Evolutionary conservation across 1,140 invertebrate genomes (phyloP).

Genomic region (Drusus annulatus): DNA sequence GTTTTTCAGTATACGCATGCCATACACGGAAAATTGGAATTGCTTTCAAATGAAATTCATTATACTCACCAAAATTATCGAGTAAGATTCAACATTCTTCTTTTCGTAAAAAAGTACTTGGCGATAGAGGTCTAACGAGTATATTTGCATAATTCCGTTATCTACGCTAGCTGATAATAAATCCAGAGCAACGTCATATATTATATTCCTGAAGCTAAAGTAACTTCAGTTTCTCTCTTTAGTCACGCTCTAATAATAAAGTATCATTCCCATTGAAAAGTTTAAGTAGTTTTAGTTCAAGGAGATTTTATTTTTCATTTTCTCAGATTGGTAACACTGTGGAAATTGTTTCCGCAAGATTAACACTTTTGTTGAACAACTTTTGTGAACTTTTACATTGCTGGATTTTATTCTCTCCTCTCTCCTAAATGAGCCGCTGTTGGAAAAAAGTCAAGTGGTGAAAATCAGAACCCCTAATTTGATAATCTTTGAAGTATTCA

Average conservation of each 20-base stretch:
- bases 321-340: slow-evolving; percentile 29
- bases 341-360: slow-evolving; percentile 38
- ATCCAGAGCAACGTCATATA: background rate
- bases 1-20: no score
- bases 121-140: no score
- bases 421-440: background rate
- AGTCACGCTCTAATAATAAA: slow-evolving; percentile 15
- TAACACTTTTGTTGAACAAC: slow-evolving; percentile 36
- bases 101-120: no score
- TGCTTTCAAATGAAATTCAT: no score
- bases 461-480: background rate
- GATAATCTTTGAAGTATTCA: background rate
- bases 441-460: background rate
- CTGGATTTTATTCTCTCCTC: slow-evolving; percentile 14
- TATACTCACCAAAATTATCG: no score
- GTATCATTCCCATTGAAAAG: slow-evolving; percentile 21
- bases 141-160: background rate
- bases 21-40: no score
- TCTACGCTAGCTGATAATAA: background rate
- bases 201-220: background rate
- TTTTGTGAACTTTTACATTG: slow-evolving; percentile 32
- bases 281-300: slow-evolving; percentile 12
- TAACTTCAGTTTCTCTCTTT: background rate
- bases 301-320: slow-evolving; percentile 20
- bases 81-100: no score